Conservation (phyloP, 2,888 invertebrate genomes). For the Tineola bisselliella region DNA sequence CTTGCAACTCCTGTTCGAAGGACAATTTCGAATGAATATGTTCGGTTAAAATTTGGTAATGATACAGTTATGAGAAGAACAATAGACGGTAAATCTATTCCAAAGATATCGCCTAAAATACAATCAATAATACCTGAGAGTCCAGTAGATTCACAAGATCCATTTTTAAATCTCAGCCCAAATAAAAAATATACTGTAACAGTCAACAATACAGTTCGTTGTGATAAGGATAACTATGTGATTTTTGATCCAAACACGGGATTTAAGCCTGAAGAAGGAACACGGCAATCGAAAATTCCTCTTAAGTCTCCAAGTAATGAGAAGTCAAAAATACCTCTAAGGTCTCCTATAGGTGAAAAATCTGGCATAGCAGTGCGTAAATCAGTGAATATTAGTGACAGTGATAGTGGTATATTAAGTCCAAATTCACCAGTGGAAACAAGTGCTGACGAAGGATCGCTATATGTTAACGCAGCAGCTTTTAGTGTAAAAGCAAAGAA, state of each 20-base stretch:
- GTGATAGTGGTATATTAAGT: slow-evolving; percentile 72
- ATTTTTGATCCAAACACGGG: slow-evolving; percentile 61
- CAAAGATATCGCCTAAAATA: slow-evolving; percentile 59
- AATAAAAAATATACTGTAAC: slow-evolving; percentile 66
- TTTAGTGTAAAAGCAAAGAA: slow-evolving; percentile 48
- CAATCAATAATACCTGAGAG: slow-evolving; percentile 64
- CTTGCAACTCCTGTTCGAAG: slow-evolving; percentile 50
- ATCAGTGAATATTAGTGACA: slow-evolving; percentile 66
- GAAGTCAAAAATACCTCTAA: slow-evolving; percentile 43
- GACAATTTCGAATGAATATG: slow-evolving; percentile 64
- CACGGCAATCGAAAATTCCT: slow-evolving; percentile 35
- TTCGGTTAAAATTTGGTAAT: slow-evolving; percentile 52
- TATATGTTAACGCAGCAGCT: slow-evolving; percentile 50
- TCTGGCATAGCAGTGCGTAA: slow-evolving; percentile 34
- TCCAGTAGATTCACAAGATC: slow-evolving; percentile 58
- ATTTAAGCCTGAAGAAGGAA: slow-evolving; percentile 41
- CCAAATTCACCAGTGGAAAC: slow-evolving; percentile 70
- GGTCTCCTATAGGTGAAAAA: slow-evolving; percentile 43
- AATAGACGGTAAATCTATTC: slow-evolving; percentile 54
- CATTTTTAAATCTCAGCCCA: slow-evolving; percentile 56
- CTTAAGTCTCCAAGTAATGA: slow-evolving; percentile 39
- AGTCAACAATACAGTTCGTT: slow-evolving; percentile 59
- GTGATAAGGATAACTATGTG: slow-evolving; percentile 64
- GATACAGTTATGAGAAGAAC: slow-evolving; percentile 54
- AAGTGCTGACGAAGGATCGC: slow-evolving; percentile 37